Conservation (phyloP, 2,113 vertebrate species). For the Cyprinodon tularosa region DNA sequence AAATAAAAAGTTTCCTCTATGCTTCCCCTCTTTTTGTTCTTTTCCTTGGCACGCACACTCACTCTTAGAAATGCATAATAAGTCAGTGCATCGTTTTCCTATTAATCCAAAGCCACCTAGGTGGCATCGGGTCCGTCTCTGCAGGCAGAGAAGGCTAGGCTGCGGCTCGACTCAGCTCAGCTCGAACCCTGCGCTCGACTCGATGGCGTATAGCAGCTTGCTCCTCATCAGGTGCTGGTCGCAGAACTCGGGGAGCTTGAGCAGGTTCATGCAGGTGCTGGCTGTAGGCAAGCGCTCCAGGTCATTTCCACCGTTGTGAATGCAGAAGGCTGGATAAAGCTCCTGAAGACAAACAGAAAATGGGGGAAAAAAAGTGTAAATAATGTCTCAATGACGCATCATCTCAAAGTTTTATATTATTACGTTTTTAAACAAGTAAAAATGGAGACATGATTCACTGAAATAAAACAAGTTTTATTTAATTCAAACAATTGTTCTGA, state of each 20-base stretch:
- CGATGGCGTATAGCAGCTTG: constrained; percentile 97
- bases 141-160: constrained; percentile 24
- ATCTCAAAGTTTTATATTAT: too few species aligned
- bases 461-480: too few species aligned
- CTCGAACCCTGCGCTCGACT: constrained; percentile 97
- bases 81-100: constrained; percentile 64
- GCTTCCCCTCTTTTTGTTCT: constrained; percentile 17
- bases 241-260: constrained; percentile 96
- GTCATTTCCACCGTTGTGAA: constrained; percentile 95
- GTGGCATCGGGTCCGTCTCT: constrained; percentile 22
- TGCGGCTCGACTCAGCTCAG: constrained; percentile 86
- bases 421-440: too few species aligned
- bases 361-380: too few species aligned
- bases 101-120: constrained; percentile 18
- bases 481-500: too few species aligned
- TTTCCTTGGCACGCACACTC: constrained; percentile 37
- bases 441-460: too few species aligned
- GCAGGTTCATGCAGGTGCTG: constrained; percentile 99
- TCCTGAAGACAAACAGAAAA: constrained; percentile 80
- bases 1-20: constrained; percentile 27
- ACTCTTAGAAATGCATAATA: constrained; percentile 5
- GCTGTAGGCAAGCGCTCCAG: constrained; percentile 95
- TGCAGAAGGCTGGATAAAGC: constrained; percentile 97
- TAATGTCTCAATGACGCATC: too few species aligned
- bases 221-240: constrained; percentile 91